Evolutionary conservation across 2,797 vertebrate genomes (phyloP).

Genomic region (Sparidentex hasta): DNA sequence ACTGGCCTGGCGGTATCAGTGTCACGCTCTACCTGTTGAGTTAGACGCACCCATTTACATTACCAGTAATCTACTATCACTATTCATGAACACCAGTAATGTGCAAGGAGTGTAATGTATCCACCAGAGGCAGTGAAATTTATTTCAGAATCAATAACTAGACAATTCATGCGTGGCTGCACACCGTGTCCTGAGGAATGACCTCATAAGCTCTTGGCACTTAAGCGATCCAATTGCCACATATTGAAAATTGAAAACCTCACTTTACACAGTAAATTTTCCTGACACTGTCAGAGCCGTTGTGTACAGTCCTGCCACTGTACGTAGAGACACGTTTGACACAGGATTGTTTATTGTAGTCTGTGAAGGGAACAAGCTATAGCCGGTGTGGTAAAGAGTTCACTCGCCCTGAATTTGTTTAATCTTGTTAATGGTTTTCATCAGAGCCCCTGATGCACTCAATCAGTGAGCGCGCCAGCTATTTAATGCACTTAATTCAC

Average conservation of each 20-base stretch:
- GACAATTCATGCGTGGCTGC: constrained; percentile 72
- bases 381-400: constrained; percentile 61
- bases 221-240: constrained; percentile 74
- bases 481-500: constrained; percentile 77
- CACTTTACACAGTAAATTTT: constrained; percentile 76
- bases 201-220: constrained; percentile 77
- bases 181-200: constrained; percentile 74
- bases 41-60: constrained; percentile 62
- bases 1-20: constrained; percentile 34
- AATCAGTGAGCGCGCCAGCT: constrained; percentile 65
- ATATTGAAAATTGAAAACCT: constrained; percentile 80
- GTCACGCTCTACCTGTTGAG: constrained; percentile 52
- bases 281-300: constrained; percentile 52
- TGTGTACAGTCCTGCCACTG: constrained; percentile 55
- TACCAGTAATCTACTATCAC: constrained; percentile 65
- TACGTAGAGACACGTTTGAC: constrained; percentile 42
- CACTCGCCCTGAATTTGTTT: constrained; percentile 78
- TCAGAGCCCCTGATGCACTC: constrained; percentile 79
- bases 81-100: constrained; percentile 69
- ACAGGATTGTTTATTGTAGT: constrained; percentile 59
- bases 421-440: constrained; percentile 84
- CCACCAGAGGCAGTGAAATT: constrained; percentile 72
- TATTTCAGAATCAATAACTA: constrained; percentile 79
- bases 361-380: constrained; percentile 55
- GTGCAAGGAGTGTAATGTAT: constrained; percentile 71